A percentile compares a stretch with the other conserved stretches of the same genome.
phyloP scores from a whole-genome alignment of 2,113 vertebrate genomes.

The Thamnaconus septentrionalis region DNA sequence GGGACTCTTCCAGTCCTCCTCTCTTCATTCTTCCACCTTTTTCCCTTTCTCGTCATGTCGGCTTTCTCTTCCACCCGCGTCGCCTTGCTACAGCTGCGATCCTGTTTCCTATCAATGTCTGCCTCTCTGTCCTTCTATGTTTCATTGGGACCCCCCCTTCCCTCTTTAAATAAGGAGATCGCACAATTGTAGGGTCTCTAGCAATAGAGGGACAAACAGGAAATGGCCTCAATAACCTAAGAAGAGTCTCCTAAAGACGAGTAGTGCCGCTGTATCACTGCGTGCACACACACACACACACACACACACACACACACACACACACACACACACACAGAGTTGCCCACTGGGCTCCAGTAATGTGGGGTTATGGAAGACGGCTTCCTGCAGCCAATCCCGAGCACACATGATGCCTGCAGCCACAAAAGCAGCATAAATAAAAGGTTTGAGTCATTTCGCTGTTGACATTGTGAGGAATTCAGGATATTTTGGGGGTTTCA shows the following conservation, averaged over 20 bases:
- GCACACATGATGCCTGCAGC: conserved; percentile 22
- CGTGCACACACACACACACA: conserved; percentile 20
- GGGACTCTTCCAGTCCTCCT: conserved; percentile 61
- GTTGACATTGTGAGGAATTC: conserved; percentile 27
- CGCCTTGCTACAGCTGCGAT: background rate
- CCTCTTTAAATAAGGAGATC: background rate
- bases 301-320: conserved; percentile 19
- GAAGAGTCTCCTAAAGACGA: conserved; percentile 39
- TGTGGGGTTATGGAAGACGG: conserved; percentile 35
- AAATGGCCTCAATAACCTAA: conserved; percentile 49
- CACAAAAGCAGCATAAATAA: conserved; percentile 37
- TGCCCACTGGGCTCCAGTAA: conserved; percentile 28
- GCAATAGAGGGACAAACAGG: conserved; percentile 41
- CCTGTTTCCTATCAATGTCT: background rate
- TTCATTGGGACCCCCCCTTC: background rate
- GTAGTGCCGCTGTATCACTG: background rate
- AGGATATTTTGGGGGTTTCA: conserved; percentile 27
- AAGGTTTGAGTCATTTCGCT: conserved; percentile 36
- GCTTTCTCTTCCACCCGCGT: too few relatives aligned
- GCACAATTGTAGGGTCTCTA: conserved; percentile 29
- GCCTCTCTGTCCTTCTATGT: background rate
- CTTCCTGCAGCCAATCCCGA: conserved; percentile 27
- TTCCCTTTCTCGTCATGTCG: background rate
- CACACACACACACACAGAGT: conserved; percentile 13
- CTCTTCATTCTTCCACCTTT: conserved; percentile 42